A percentile compares a stretch with the other conserved stretches of the same genome.
These are phyloP conservation scores for Melitaea athalia DNA, from an alignment of 2,888 invertebrate species.

Conservation along the genomic window DNA sequence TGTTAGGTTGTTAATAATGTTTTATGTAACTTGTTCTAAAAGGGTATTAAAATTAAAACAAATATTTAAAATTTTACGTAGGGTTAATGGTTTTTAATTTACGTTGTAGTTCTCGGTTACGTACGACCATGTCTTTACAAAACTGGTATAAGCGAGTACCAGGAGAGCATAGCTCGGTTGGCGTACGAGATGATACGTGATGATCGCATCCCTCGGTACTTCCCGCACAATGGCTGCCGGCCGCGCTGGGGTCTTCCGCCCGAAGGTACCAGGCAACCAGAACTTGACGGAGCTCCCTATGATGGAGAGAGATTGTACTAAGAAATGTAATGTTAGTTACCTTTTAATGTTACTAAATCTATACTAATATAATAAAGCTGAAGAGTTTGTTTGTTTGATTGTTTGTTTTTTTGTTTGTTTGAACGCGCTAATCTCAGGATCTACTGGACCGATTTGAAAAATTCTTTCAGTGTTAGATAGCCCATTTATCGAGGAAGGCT, in stretches of 20 bases:
- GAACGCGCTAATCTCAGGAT: too few relatives aligned
- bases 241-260: constrained; percentile 70
- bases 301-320: constrained; percentile 69
- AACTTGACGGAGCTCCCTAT: constrained; percentile 64
- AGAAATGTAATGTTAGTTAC: neutral
- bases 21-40: too few relatives aligned
- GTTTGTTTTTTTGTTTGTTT: too few relatives aligned
- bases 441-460: too few relatives aligned
- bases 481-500: too few relatives aligned
- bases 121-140: constrained; percentile 61
- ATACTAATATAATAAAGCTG: too few relatives aligned
- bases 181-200: constrained; percentile 72
- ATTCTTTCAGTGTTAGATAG: too few relatives aligned
- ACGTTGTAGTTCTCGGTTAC: constrained; percentile 63
- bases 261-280: constrained; percentile 65
- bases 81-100: neutral
- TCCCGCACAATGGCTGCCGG: constrained; percentile 65
- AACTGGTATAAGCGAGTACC: constrained; percentile 69
- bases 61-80: neutral
- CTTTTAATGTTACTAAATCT: neutral
- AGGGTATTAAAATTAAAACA: too few relatives aligned
- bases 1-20: too few relatives aligned
- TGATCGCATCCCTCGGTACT: constrained; percentile 62
- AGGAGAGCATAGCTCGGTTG: constrained; percentile 63
- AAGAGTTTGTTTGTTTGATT: too few relatives aligned